Evolutionary conservation across 2,888 invertebrate species (phyloP).

Genomic region (Epinotia brunnichana): DNA sequence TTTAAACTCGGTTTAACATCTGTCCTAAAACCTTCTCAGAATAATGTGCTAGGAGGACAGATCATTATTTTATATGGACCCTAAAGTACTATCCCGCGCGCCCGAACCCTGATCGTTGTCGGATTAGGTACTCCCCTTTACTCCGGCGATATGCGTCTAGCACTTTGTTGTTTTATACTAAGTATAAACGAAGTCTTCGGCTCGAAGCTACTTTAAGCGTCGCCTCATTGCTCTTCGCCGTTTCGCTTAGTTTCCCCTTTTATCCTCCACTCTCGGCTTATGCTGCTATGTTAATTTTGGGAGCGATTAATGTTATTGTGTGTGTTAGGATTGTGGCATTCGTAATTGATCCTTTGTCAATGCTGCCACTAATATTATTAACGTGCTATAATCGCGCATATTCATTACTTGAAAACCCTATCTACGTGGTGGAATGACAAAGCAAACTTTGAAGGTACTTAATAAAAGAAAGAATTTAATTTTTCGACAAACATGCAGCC

Average conservation of each 20-base stretch:
- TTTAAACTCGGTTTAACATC: conserved; percentile 56
- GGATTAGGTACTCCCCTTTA: conserved; percentile 79
- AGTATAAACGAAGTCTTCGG: conserved; percentile 52
- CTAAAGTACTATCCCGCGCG: conserved; percentile 70
- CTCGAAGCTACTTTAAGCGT: conserved; percentile 78
- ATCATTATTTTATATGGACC: conserved; percentile 76
- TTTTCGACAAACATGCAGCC: conserved; percentile 58
- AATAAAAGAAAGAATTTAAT: conserved; percentile 58
- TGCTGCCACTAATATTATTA: not conserved
- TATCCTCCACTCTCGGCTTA: conserved; percentile 75
- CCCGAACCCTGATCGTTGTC: conserved; percentile 70
- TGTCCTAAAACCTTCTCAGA: conserved; percentile 57
- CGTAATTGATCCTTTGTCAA: conserved; percentile 1
- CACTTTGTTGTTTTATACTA: conserved; percentile 83
- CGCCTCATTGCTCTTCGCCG: conserved; percentile 81
- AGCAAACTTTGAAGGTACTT: conserved; percentile 47
- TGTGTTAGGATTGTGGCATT: not conserved
- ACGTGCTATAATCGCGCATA: not conserved
- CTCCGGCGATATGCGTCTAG: conserved; percentile 76
- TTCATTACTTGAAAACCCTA: not conserved
- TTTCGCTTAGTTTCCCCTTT: conserved; percentile 77
- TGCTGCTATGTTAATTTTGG: conserved; percentile 80
- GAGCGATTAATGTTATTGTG: conserved; percentile 48
- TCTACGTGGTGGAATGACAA: conserved; percentile 4
- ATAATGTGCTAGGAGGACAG: conserved; percentile 67